phyloP scores from a whole-genome alignment of 2,113 vertebrate genomes.

The Chamaea fasciata region DNA sequence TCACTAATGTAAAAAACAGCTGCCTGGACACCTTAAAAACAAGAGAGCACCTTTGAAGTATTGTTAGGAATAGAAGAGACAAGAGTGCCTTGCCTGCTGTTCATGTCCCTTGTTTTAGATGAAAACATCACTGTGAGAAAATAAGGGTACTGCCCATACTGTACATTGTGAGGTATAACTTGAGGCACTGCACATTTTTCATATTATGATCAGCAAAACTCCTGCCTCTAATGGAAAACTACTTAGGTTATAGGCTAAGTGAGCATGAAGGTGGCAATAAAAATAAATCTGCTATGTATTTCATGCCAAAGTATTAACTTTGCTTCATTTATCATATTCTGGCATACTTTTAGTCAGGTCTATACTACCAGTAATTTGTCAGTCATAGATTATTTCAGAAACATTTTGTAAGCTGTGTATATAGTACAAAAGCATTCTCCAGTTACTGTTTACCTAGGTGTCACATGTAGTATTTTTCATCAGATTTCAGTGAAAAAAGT shows the following conservation, averaged over 20 bases:
- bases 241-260: not conserved
- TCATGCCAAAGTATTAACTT: not conserved
- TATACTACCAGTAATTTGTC: not conserved
- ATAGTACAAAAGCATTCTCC: not conserved
- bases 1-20: not conserved
- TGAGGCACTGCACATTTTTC: not conserved
- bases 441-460: not conserved
- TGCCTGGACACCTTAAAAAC: not conserved
- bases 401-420: not conserved
- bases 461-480: not conserved
- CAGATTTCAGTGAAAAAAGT: not conserved
- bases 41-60: not conserved
- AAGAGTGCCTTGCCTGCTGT: not conserved
- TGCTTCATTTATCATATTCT: not conserved
- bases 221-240: not conserved
- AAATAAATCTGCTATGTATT: not conserved
- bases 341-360: not conserved
- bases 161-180: not conserved
- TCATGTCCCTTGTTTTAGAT: not conserved
- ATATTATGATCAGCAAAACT: not conserved
- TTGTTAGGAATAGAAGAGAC: not conserved
- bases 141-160: not conserved
- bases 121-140: not conserved
- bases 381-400: not conserved
- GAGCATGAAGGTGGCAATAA: not conserved